Conservation (phyloP, 2,888 invertebrate genomes). For the Helleia helle region DNA sequence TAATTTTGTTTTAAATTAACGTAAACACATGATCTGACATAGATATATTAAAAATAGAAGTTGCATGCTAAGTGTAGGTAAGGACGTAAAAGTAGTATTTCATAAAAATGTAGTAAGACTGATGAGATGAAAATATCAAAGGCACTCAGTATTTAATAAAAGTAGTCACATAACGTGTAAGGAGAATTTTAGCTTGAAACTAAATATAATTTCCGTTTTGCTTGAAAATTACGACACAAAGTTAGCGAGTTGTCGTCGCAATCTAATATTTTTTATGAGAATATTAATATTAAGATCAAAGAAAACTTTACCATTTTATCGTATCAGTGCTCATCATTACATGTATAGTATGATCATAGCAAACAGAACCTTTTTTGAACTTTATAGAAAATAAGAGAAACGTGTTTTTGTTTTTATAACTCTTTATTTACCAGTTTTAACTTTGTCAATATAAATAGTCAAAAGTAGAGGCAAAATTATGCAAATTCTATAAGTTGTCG, state of each 20-base stretch:
- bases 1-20: neutral
- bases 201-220: neutral
- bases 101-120: slow-evolving; percentile 7
- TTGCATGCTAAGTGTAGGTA: slow-evolving; percentile 2
- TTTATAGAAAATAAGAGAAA: too few species aligned
- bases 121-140: neutral
- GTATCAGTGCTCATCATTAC: too few species aligned
- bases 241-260: neutral
- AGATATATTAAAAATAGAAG: neutral
- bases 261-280: too few species aligned
- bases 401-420: too few species aligned
- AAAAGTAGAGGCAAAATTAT: too few species aligned
- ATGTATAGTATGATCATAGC: too few species aligned
- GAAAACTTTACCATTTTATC: too few species aligned
- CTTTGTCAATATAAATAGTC: too few species aligned
- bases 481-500: too few species aligned
- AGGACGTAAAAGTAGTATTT: neutral
- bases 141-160: slow-evolving; percentile 4
- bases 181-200: neutral
- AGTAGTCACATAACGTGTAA: slow-evolving; percentile 1
- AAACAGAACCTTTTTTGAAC: too few species aligned
- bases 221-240: neutral
- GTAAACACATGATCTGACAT: neutral
- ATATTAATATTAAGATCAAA: too few species aligned
- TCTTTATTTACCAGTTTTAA: too few species aligned